Evolutionary conservation across 2,888 invertebrate genomes (phyloP), one percentile per base, ranked within the genome.

Genomic region (Andricus curvator): DNA sequence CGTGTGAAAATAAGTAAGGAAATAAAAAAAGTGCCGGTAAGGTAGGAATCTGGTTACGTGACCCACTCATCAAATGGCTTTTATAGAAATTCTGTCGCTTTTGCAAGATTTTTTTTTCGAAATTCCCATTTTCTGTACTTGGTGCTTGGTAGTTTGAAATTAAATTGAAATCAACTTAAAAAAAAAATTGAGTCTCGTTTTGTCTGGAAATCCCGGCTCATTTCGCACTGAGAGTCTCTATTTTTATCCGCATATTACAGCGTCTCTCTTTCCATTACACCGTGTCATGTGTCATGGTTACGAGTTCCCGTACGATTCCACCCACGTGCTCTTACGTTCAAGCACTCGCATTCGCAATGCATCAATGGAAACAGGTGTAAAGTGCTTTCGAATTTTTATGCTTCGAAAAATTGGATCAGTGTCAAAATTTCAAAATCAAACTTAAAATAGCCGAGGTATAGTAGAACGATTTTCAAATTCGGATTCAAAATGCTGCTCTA

Each of bases 241-340:
- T 60, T 60, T 60, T 60, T 60, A 60, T 60, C 56, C 56, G 11
- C n/a, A 60, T 60, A 22, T 60, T 22, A 22, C 22, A 60, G 22
- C 56, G 11, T 22, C 56, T 60, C 56, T 22, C 56, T 56, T 56
- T 56, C 11, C 22, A 60, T 60, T 60, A 60, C 56, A 56, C 9
- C n/a, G n/a, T 56, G n/a, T 56, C 56, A 56, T 56, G 9, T 56
- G 56, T 60, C 56, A 60, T 60, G 56, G 56, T 60, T 60, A 60
- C 56, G 22, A 60, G n/a, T 60, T 60, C 11, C 56, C 56, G 22
- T 22, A 60, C 56, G 56, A 56, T 22, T 60, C 56, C 56, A 60
- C 56, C 56, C 56, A 60, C 56, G 56, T 60, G 56, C 56, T 60
- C 9, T n/a, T 56, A 56, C 56, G n/a, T 11, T 22, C 22, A 60